Conservation (phyloP, 1,140 invertebrate species). For the Rhyzopertha dominica region DNA sequence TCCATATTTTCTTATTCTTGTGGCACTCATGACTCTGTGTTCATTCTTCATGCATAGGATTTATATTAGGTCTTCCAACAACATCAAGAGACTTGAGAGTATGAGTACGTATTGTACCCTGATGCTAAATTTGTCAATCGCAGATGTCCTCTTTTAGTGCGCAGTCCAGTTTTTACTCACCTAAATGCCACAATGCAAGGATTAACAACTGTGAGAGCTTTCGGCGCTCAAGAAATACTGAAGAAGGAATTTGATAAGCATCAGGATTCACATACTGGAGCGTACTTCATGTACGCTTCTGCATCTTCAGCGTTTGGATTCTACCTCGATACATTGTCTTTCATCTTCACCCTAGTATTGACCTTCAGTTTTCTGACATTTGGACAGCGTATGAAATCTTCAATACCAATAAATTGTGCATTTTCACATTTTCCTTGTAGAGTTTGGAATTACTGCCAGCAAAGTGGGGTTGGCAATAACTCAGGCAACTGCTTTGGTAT, state of each 20-base stretch:
- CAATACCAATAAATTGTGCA: slow-evolving; percentile 64
- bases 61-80: slow-evolving; percentile 59
- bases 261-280: slow-evolving; percentile 56
- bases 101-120: slow-evolving; percentile 48
- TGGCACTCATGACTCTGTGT: slow-evolving; percentile 52
- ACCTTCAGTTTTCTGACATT: slow-evolving; percentile 59
- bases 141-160: slow-evolving; percentile 45
- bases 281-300: slow-evolving; percentile 62
- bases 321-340: slow-evolving; percentile 60
- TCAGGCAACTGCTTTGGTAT: slow-evolving; percentile 52
- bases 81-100: slow-evolving; percentile 61
- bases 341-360: slow-evolving; percentile 56
- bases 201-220: slow-evolving; percentile 72
- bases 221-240: slow-evolving; percentile 61
- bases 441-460: slow-evolving; percentile 46
- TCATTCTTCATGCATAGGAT: slow-evolving; percentile 57
- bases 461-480: slow-evolving; percentile 56
- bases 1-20: slow-evolving; percentile 56
- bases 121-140: slow-evolving; percentile 1
- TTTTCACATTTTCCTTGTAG: slow-evolving; percentile 44
- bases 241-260: slow-evolving; percentile 65
- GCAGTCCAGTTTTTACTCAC: slow-evolving; percentile 76
- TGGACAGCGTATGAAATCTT: slow-evolving; percentile 52
- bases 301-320: slow-evolving; percentile 65
- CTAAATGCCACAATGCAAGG: slow-evolving; percentile 72